Conservation (phyloP, 1,140 invertebrate species). For the Drosophila dunni region DNA sequence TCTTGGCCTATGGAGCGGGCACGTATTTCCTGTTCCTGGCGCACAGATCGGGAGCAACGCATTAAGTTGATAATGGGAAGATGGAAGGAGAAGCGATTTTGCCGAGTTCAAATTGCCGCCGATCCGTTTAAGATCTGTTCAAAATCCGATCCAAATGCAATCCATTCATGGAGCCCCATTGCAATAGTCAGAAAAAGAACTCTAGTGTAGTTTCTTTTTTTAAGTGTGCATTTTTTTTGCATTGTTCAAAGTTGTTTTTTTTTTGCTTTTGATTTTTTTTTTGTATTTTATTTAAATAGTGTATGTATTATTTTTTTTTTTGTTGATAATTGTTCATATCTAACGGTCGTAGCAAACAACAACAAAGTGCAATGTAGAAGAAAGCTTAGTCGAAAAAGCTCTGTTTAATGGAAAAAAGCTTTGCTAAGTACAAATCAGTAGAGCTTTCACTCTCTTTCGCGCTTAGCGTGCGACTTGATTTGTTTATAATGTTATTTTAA, state of each 20-base stretch:
- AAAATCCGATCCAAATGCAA: slow-evolving; percentile 14
- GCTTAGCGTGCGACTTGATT: slow-evolving; percentile 51
- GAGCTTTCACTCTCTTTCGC: slow-evolving; percentile 1
- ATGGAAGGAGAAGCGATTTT: neutral
- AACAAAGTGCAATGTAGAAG: slow-evolving; percentile 5
- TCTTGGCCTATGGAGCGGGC: slow-evolving; percentile 90
- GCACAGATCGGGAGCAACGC: slow-evolving; percentile 87
- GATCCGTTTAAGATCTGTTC: slow-evolving; percentile 22
- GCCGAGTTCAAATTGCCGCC: slow-evolving; percentile 12
- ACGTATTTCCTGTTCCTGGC: slow-evolving; percentile 91
- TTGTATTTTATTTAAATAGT: slow-evolving; percentile 18
- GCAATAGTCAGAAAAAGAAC: slow-evolving; percentile 33
- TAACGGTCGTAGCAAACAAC: neutral
- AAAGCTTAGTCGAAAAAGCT: slow-evolving; percentile 20
- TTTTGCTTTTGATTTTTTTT: slow-evolving; percentile 33
- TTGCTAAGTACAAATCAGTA: slow-evolving; percentile 20
- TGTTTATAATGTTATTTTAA: slow-evolving; percentile 79
- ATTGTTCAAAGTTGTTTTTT: slow-evolving; percentile 15
- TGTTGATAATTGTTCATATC: slow-evolving; percentile 15
- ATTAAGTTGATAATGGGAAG: slow-evolving; percentile 32
- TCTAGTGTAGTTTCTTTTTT: neutral
- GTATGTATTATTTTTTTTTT: slow-evolving; percentile 18
- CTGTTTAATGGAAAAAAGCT: slow-evolving; percentile 2
- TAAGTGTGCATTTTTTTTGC: neutral
- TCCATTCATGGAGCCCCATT: slow-evolving; percentile 5